A percentile compares a stretch with the other conserved stretches of the same genome.
These are phyloP conservation scores for Hapalemur alaotrensis DNA, from an alignment of 2,797 vertebrate genomes.

Conservation along the genomic window DNA sequence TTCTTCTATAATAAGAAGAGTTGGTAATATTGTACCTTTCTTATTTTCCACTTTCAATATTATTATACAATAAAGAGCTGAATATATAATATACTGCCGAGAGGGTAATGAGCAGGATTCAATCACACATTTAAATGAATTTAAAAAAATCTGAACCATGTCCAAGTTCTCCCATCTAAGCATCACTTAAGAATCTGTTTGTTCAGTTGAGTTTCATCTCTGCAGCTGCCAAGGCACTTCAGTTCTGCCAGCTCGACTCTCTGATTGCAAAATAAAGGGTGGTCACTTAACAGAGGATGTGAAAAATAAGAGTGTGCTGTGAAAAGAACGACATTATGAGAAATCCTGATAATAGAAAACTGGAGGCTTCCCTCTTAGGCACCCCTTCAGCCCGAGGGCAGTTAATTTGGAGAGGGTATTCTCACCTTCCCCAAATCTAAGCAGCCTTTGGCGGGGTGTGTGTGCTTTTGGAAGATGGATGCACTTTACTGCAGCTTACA, in stretches of 20 bases:
- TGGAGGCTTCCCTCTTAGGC: constrained; percentile 60
- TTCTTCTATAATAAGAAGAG: constrained; percentile 78
- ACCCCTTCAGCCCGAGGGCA: constrained; percentile 33
- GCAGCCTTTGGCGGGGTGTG: constrained; percentile 57
- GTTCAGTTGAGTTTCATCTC: constrained; percentile 89
- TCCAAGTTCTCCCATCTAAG: constrained; percentile 88
- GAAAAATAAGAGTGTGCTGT: constrained; percentile 83
- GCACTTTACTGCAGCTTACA: constrained; percentile 83
- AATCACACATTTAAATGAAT: constrained; percentile 88
- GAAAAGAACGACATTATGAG: constrained; percentile 79
- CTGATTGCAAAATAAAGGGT: constrained; percentile 88
- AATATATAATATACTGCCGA: constrained; percentile 82
- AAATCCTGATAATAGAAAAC: constrained; percentile 75
- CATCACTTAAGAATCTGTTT: constrained; percentile 90
- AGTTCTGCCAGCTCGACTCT: constrained; percentile 86
- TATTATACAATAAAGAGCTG: constrained; percentile 82
- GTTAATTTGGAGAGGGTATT: constrained; percentile 63
- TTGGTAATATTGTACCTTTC: constrained; percentile 81
- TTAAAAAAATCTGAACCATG: constrained; percentile 83
- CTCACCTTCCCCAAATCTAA: constrained; percentile 70
- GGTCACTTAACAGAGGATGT: constrained; percentile 87
- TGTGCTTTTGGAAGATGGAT: constrained; percentile 78
- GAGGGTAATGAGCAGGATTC: constrained; percentile 87
- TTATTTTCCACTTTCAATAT: constrained; percentile 80
- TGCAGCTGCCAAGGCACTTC: constrained; percentile 86